Evolutionary conservation across 2,888 invertebrate species (phyloP), one percentile per base, ranked within the genome.

Genomic region (Macaria liturata): DNA sequence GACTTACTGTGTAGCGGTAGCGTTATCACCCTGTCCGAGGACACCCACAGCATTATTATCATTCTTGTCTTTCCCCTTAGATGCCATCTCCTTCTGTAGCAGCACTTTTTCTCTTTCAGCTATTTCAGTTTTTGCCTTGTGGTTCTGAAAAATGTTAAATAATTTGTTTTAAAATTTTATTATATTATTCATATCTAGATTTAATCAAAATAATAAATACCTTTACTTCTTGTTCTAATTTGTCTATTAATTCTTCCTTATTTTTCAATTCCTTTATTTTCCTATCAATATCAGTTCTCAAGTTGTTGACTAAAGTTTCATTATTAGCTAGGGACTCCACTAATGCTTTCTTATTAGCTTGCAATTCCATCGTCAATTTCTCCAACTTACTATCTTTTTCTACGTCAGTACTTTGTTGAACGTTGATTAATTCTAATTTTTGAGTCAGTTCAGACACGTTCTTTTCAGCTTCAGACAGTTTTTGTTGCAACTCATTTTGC

Each of bases 341-440:
- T 49, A 77, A 81, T 20, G 77, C 71, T 67, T 88, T 87, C 68
- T 88, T 85, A 37, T 76, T 73, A 32, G 80, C 78, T 70, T 92
- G 91, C 54, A 92, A 71, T 75, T 92, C 92, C 65, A 84, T 62
- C 9, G 88, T 83, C 62, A 91, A 64, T 62, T 86, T 86, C 68
- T 92, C 88, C 76, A 91, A 73, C 65, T 85, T 81, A 54, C 79
- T 86, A 65, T 90, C 87, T 64, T 91, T 91, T 61, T 86, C 85
- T 37, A 77, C 77, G 52, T 83, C 84, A 62, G 79, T 76, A 62
- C 81, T 88, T 64, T 92, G 90, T 65, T 88, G 87, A 43, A 90
- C 81, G 37, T 78, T 71, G 56, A 88, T 64, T 66, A 92, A 78
- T 75, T 91, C 90, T 68, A 93, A 72, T 71, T 89, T 88, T 67